phyloP scores from a whole-genome alignment of 2,113 vertebrate species.

The Myocastor coypus region DNA sequence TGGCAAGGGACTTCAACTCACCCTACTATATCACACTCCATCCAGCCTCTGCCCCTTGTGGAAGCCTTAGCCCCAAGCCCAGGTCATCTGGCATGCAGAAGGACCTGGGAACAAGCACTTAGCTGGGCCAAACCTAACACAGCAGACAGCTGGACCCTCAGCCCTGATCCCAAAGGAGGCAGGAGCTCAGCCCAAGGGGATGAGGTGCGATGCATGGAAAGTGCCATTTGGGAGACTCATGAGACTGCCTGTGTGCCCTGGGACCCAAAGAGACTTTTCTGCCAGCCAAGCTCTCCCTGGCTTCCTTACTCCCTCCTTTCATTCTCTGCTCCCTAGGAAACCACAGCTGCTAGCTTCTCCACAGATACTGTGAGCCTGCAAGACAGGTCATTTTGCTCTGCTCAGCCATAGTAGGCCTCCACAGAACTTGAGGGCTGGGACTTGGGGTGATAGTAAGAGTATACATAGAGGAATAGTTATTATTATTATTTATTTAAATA shows the following conservation, averaged over 20 bases:
- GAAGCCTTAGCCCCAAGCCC: neutral
- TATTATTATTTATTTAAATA: neutral
- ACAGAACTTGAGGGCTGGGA: neutral
- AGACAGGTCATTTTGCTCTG: neutral
- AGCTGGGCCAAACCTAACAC: neutral
- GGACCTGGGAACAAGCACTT: neutral
- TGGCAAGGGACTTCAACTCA: neutral
- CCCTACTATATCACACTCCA: neutral
- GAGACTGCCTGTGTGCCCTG: neutral
- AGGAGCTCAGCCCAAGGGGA: neutral
- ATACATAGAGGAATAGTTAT: neutral
- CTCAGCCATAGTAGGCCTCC: neutral
- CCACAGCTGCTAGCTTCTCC: neutral
- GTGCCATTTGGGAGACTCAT: too few relatives aligned
- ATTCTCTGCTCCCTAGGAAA: too few relatives aligned
- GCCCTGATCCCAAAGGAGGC: neutral
- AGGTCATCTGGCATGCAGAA: neutral
- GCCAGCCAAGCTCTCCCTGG: neutral
- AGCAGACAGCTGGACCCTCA: neutral
- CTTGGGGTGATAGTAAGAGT: neutral
- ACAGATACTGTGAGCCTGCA: neutral
- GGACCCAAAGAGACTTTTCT: neutral
- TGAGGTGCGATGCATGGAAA: neutral
- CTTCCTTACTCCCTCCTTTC: neutral
- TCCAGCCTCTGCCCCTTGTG: neutral